Conservation (phyloP, 1,140 invertebrate species). For the Thereuonema tuberculata region DNA sequence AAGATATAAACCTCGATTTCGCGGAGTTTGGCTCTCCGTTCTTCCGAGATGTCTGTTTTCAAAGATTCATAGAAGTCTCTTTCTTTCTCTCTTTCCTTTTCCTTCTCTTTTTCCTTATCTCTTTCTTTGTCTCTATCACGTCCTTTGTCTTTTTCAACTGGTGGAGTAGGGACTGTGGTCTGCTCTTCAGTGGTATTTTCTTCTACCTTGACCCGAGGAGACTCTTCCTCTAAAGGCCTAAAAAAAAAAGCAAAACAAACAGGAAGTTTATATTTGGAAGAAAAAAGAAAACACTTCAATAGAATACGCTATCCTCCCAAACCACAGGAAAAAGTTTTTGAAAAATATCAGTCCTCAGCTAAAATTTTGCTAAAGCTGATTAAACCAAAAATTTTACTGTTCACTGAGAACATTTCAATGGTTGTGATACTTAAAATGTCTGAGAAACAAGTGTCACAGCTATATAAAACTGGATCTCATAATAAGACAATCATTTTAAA, state of each 20-base stretch:
- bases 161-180: neutral
- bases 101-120: neutral
- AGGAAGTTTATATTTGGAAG: too few species aligned
- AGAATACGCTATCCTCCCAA: too few species aligned
- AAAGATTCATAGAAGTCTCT: conserved; percentile 4
- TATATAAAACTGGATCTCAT: too few species aligned
- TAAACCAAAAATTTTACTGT: too few species aligned
- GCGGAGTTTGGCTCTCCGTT: conserved; percentile 63
- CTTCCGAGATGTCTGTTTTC: conserved; percentile 40
- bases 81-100: neutral
- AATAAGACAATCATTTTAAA: too few species aligned
- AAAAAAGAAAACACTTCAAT: too few species aligned
- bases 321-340: too few species aligned
- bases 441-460: too few species aligned
- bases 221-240: conserved; percentile 32
- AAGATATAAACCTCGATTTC: conserved; percentile 56
- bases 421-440: too few species aligned
- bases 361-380: too few species aligned
- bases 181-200: conserved; percentile 2
- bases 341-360: too few species aligned
- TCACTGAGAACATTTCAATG: too few species aligned
- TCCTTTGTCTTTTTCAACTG: conserved; percentile 1
- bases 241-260: conserved; percentile 2
- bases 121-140: neutral
- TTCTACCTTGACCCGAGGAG: neutral